These are phyloP conservation scores for Cynoglossus semilaevis DNA, from an alignment of 2,113 vertebrate genomes.

Conservation along the genomic window DNA sequence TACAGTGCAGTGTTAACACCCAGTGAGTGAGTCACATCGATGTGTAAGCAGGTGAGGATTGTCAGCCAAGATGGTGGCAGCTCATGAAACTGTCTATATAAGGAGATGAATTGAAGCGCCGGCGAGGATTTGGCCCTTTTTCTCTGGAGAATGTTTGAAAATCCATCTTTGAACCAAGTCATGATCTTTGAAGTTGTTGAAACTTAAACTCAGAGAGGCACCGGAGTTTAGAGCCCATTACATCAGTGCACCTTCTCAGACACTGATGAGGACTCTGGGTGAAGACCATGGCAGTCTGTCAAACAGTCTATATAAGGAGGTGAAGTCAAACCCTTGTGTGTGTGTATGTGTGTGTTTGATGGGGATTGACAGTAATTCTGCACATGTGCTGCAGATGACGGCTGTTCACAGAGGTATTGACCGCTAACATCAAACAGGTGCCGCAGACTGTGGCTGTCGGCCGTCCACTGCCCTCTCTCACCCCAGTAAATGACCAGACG, in stretches of 20 bases:
- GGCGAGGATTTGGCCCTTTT: background rate
- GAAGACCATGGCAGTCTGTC: constrained; percentile 13
- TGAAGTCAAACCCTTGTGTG: constrained; percentile 45
- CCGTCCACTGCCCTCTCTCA: constrained; percentile 48
- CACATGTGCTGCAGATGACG: constrained; percentile 75
- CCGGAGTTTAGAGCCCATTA: background rate
- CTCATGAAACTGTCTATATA: no score
- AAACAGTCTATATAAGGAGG: constrained; percentile 70
- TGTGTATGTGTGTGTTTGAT: no score
- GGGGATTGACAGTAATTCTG: background rate
- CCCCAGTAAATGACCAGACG: constrained; percentile 14
- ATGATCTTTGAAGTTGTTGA: background rate
- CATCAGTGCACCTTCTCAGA: constrained; percentile 11
- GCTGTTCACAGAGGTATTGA: constrained; percentile 47
- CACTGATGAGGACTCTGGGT: constrained; percentile 6
- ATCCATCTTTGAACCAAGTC: background rate
- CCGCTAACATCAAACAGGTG: constrained; percentile 82
- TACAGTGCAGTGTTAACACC: no score
- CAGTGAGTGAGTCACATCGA: no score
- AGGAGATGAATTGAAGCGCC: no score
- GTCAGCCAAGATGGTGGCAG: no score
- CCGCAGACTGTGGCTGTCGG: constrained; percentile 50
- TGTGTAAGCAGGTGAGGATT: no score
- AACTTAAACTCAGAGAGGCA: no score
- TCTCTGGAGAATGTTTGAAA: background rate